phyloP scores from a whole-genome alignment of 1,140 invertebrate genomes.

The Protaetia brevitarsis region DNA sequence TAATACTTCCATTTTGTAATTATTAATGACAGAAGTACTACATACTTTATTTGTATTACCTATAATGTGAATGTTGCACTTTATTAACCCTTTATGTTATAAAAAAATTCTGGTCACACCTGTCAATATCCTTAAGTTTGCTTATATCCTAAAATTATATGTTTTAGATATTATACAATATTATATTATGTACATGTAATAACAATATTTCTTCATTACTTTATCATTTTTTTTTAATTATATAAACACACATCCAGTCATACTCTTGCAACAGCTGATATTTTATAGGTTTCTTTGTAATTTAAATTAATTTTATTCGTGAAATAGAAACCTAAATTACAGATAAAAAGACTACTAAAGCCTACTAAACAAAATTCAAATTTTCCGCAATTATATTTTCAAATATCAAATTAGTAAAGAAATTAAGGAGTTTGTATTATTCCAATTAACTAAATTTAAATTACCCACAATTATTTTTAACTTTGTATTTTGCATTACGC shows the following conservation, averaged over 20 bases:
- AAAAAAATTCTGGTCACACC: slow-evolving; percentile 18
- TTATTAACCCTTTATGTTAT: no score
- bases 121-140: slow-evolving; percentile 18
- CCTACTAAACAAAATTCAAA: background rate
- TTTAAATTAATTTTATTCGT: background rate
- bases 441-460: no score
- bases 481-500: no score
- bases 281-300: background rate
- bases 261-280: background rate
- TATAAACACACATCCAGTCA: slow-evolving; percentile 14
- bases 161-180: slow-evolving; percentile 18
- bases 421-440: no score
- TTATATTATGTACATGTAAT: slow-evolving; percentile 16
- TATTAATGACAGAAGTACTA: no score
- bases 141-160: background rate
- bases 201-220: slow-evolving; percentile 18
- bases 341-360: background rate
- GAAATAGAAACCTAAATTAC: background rate
- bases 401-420: no score
- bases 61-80: no score
- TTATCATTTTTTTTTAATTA: background rate
- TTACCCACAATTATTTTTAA: no score
- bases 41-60: no score
- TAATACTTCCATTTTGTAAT: no score
- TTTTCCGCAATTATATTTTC: background rate